These are phyloP conservation scores for Lithophane semibrunnea DNA, from an alignment of 2,888 invertebrate species.

Conservation along the genomic window DNA sequence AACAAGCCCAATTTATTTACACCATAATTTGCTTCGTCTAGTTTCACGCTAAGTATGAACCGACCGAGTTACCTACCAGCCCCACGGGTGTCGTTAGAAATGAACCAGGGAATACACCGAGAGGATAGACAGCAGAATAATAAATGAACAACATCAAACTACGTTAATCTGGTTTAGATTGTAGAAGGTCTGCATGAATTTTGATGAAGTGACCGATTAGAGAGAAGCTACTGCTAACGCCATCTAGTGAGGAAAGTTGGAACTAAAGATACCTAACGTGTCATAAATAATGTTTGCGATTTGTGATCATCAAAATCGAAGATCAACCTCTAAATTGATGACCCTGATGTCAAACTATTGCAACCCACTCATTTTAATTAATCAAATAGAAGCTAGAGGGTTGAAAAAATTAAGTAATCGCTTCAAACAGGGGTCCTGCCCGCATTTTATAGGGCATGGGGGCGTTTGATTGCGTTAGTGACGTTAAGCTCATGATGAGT, in stretches of 20 bases:
- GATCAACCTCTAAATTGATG: neutral
- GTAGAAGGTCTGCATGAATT: constrained; percentile 24
- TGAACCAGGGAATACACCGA: constrained; percentile 19
- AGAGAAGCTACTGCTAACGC: constrained; percentile 24
- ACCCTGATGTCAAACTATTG: constrained; percentile 18
- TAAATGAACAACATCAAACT: constrained; percentile 52
- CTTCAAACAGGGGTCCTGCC: constrained; percentile 53
- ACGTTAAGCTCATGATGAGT: constrained; percentile 52
- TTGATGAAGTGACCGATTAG: neutral
- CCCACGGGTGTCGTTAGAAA: constrained; percentile 47
- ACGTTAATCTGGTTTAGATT: constrained; percentile 40
- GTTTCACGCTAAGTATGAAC: constrained; percentile 13
- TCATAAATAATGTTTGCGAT: neutral
- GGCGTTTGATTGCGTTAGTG: constrained; percentile 44
- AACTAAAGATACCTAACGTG: neutral
- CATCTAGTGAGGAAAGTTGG: constrained; percentile 35
- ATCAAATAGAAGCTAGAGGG: constrained; percentile 33
- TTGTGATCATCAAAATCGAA: neutral
- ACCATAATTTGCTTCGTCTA: constrained; percentile 2
- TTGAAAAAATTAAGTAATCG: constrained; percentile 52
- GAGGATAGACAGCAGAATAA: constrained; percentile 47
- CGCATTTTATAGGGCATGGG: constrained; percentile 57
- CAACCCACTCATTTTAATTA: constrained; percentile 55
- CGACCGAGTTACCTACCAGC: constrained; percentile 25
- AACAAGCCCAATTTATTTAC: constrained; percentile 15